phyloP scores from a whole-genome alignment of 2,797 vertebrate species.

The Lepilemur septentrionalis region DNA sequence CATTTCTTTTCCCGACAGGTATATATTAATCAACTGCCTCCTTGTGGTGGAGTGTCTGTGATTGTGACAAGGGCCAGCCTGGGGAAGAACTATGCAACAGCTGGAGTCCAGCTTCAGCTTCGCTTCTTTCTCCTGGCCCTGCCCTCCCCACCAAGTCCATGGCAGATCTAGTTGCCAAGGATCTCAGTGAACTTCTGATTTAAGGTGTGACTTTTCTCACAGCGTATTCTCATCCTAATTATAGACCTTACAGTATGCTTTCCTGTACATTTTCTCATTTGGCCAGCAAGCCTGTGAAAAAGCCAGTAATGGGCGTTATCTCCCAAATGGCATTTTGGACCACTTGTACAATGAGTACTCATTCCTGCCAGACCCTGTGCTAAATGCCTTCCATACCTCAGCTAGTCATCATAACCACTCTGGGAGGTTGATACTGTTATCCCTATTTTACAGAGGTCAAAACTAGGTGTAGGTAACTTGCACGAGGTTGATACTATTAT shows the following conservation, averaged over 20 bases:
- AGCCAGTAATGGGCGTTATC: background rate
- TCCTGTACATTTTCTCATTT: background rate
- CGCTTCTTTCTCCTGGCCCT: background rate
- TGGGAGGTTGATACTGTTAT: background rate
- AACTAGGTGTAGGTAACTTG: too few species aligned
- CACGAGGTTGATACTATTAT: background rate
- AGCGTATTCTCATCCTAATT: background rate
- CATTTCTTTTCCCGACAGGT: background rate
- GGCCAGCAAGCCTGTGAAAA: background rate
- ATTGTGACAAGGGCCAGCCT: background rate
- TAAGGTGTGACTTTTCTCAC: background rate
- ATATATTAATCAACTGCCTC: background rate
- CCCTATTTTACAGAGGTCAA: too few species aligned
- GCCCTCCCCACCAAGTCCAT: background rate
- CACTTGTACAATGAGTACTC: background rate
- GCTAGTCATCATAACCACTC: background rate
- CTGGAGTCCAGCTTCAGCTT: background rate
- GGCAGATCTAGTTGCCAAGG: background rate
- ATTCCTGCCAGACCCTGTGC: background rate
- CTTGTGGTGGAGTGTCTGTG: background rate
- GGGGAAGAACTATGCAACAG: background rate
- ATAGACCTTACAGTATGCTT: background rate
- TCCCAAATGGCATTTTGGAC: slow-evolving; percentile 1
- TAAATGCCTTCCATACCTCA: background rate
- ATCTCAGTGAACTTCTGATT: background rate